Percentiles rank a stretch among this genome's conserved stretches.
Evolutionary conservation across 2,113 vertebrate genomes (phyloP).

Genomic region (Onychostoma macrolepis): DNA sequence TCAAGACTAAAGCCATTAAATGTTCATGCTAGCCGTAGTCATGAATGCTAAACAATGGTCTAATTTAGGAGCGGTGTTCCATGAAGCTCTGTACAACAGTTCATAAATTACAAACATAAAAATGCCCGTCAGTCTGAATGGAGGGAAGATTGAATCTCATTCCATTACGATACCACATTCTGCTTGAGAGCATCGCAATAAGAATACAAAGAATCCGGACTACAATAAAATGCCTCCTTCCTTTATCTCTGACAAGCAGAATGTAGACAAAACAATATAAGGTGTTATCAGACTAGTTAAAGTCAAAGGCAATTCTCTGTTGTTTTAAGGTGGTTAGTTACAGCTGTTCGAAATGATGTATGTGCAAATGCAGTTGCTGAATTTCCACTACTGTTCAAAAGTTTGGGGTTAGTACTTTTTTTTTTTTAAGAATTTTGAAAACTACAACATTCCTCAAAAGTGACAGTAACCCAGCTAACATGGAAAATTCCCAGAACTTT

Average conservation of each 20-base stretch:
- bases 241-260: constrained; percentile 42
- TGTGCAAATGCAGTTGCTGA: not conserved
- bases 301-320: not conserved
- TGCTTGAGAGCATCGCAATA: not conserved
- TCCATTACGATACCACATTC: constrained; percentile 29
- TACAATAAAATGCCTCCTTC: not conserved
- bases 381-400: not conserved
- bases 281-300: not conserved
- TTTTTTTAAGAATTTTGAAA: not conserved
- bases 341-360: not conserved
- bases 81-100: constrained; percentile 49
- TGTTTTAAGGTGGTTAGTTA: constrained; percentile 8
- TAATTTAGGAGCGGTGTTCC: constrained; percentile 55
- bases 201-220: constrained; percentile 5
- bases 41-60: constrained; percentile 55
- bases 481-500: not conserved
- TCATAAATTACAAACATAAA: constrained; percentile 58
- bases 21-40: constrained; percentile 29
- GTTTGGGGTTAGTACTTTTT: not conserved
- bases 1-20: constrained; percentile 37
- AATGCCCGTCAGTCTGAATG: constrained; percentile 30
- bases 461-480: not conserved
- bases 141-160: constrained; percentile 28
- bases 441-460: not conserved
- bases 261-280: not conserved